Percentiles rank a stretch among this genome's conserved stretches.
Evolutionary conservation across 1,140 invertebrate genomes (phyloP).

Genomic region (Drosophila funebris): DNA sequence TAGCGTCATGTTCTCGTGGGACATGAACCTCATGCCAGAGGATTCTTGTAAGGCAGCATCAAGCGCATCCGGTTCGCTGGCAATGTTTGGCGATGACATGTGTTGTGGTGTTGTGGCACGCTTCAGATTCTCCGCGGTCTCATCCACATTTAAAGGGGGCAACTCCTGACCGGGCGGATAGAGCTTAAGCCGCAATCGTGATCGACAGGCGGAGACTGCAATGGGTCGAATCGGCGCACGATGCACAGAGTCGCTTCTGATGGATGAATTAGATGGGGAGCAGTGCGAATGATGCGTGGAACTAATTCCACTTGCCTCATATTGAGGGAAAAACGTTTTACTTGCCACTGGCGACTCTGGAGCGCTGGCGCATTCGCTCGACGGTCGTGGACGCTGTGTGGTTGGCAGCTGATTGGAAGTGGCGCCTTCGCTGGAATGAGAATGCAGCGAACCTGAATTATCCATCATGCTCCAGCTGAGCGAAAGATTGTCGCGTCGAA

Average conservation of each 20-base stretch:
- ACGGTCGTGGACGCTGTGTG: conserved; percentile 50
- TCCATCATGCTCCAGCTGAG: conserved; percentile 78
- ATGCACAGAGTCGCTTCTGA: conserved; percentile 60
- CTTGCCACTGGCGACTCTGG: conserved; percentile 75
- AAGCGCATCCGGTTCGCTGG: conserved; percentile 62
- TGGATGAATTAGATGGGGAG: conserved; percentile 62
- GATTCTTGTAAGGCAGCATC: conserved; percentile 42
- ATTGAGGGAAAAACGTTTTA: conserved; percentile 68
- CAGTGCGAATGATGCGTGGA: conserved; percentile 46
- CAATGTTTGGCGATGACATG: conserved; percentile 83
- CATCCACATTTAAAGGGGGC: conserved; percentile 46
- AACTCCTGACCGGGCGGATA: conserved; percentile 78
- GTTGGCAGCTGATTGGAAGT: conserved; percentile 40
- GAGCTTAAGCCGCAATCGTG: conserved; percentile 75
- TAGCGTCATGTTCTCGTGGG: conserved; percentile 77
- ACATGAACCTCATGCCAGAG: conserved; percentile 69
- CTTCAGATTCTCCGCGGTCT: conserved; percentile 51
- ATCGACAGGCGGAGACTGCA: conserved; percentile 77
- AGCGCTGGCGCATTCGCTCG: conserved; percentile 76
- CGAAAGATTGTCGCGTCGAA: conserved; percentile 70
- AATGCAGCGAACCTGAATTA: conserved; percentile 67
- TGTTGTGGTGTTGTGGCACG: conserved; percentile 77
- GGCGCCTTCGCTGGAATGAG: conserved; percentile 63
- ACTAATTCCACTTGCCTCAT: conserved; percentile 31
- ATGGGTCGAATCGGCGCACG: conserved; percentile 75